Evolutionary conservation across 2,888 invertebrate genomes (phyloP), one percentile per base, ranked within the genome.

Genomic region (Boloria euphrosyne): DNA sequence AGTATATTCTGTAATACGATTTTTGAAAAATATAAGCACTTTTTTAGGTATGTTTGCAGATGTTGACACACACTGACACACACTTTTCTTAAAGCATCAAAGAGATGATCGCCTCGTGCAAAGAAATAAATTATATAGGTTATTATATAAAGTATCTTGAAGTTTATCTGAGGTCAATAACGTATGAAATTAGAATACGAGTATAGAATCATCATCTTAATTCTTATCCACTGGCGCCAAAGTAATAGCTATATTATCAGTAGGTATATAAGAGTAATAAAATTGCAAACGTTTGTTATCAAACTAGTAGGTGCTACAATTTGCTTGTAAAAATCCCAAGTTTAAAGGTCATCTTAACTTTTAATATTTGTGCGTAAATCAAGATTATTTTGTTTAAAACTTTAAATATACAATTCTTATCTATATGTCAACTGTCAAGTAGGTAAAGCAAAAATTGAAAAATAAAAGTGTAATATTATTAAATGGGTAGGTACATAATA

Each of bases 161-260:
- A 80, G 89, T 87, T 90, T 89, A 91, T 90, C 90, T 66, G 55
- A 75, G 90, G 90, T 90, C 89, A 87, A 77, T 78, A 83, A 83
- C 81, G 80, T 68, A 65, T 72, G 77, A 71, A 76, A 78, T 85
- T 86, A 87, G 86, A 85, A 87, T 88, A n/a, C n/a, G n/a, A n/a
- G n/a, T n/a, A 85, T 82, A 83, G 75, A 75, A 75, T 76, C 67
- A 73, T 71, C 71, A 69, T 74, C 78, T n/a, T n/a, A n/a, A n/a
- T n/a, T n/a, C n/a, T 78, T 77, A 74, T 73, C 71, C 67, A 75
- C 72, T 87, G 90, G 90, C 90, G 91, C 89, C 89, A 81, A 73
- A 75, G 70, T 67, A 65, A 63, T 55, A 50, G 55, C 22, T 53
- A 38, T 10, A n/a, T 71, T 71, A 73, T 72, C 69, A 51, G 22